Evolutionary conservation across 2,797 vertebrate species (phyloP), one percentile per base, ranked within the genome.

Genomic region (Neomorphus geoffroyi): DNA sequence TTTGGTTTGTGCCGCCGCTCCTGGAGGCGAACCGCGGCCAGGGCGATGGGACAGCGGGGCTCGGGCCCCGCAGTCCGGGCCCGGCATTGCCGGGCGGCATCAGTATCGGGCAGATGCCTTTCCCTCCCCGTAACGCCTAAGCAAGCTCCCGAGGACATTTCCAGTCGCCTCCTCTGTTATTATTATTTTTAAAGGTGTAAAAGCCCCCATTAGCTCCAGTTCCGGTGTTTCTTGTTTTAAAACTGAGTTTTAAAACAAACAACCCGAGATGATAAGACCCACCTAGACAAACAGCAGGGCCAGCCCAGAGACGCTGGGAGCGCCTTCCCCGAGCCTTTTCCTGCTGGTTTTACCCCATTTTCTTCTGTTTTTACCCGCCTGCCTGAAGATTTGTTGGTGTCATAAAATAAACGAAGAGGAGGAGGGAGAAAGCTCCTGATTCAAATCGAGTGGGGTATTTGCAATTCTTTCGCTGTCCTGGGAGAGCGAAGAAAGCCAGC

Each of bases 201-300:
- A 93, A 96, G 30, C 33, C 56, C 73, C 53, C 67, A 88, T 83
- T 93, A 93, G 39, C 86, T 87, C 78, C 33, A 78, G 90, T 93
- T 93, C 93, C 88, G 66, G 75, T 73, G 79, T 94, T 92, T 93
- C 82, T 93, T 93, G 67, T 84, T 86, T 93, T 93, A 93, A 93
- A 96, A 93, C 32, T 78, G 12, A 78, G 60, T 85, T 96, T 96
- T 94, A 97, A 96, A 96, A 93, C 87, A 96, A 96, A 96, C 95
- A 96, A 74, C 46, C 73, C 54, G 45, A 67, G 53, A 69, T 27
- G 92, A 96, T 93, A 97, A 97, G 85, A 80, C 69, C 73, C 91
- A 92, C 85, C 74, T 85, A 94, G 82, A 85, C 94, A 94, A 95
- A 94, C 81, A 93, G 71, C 69, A 82, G 37, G 33, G 66, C 77